Conservation (phyloP, 1,140 invertebrate species). For the Caenorhabditis elegans region WBcel235 BX284605.5:7236001-7236500, state of each 20-base stretch:
- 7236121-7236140: not conserved
- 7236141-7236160: not conserved
- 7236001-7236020: constrained; percentile 55
- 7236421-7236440: not conserved
- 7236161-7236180: constrained; percentile 37
- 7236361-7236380: not conserved
- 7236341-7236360: not conserved
- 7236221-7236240: constrained; percentile 90
- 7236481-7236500: not conserved
- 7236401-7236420: not conserved
- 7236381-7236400: not conserved
- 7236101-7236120: not conserved
- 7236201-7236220: constrained; percentile 76
- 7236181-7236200: constrained; percentile 77
- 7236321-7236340: not conserved
- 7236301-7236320: not conserved
- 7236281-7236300: not conserved
- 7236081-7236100: not conserved
- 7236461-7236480: not conserved
- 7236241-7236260: constrained; percentile 81
- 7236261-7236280: constrained; percentile 76
- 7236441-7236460: not conserved
- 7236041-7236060: not conserved
- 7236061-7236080: not conserved
- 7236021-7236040: constrained; percentile 37